These are phyloP conservation scores for Rotaria sp. DNA, from an alignment of 2,888 invertebrate species.

Conservation along the genomic window DNA sequence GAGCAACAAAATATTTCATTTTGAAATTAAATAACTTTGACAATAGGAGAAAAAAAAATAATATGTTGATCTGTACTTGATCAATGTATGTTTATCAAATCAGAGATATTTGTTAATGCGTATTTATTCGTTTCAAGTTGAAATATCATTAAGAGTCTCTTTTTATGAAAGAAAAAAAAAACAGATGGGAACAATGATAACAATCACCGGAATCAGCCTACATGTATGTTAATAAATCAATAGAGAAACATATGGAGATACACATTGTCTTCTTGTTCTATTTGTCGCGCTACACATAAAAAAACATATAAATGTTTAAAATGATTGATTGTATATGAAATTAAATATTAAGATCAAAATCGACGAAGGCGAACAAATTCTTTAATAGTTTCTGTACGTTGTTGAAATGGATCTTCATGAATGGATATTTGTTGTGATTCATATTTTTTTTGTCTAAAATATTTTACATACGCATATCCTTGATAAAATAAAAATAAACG, in stretches of 20 bases:
- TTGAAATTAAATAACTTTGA: no score
- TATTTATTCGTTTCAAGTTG: not conserved
- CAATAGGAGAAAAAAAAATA: no score
- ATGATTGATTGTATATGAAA: not conserved
- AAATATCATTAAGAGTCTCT: not conserved
- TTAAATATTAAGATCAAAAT: not conserved
- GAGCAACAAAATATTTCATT: no score
- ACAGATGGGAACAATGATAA: not conserved
- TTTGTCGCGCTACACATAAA: not conserved
- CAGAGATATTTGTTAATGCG: not conserved
- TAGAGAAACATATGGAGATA: not conserved
- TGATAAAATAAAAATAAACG: not conserved
- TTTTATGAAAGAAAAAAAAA: not conserved
- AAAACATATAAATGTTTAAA: not conserved
- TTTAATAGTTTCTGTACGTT: not conserved
- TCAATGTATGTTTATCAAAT: not conserved
- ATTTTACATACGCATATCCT: not conserved
- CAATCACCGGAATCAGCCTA: not conserved
- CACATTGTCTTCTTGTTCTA: not conserved
- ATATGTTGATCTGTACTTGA: no score
- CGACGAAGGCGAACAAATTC: not conserved
- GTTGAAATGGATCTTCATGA: not conserved
- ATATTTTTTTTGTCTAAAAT: not conserved
- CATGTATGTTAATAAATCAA: not conserved
- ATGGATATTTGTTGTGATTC: not conserved